Conservation (phyloP, 2,888 invertebrate species). For the Clivina fossor region DNA sequence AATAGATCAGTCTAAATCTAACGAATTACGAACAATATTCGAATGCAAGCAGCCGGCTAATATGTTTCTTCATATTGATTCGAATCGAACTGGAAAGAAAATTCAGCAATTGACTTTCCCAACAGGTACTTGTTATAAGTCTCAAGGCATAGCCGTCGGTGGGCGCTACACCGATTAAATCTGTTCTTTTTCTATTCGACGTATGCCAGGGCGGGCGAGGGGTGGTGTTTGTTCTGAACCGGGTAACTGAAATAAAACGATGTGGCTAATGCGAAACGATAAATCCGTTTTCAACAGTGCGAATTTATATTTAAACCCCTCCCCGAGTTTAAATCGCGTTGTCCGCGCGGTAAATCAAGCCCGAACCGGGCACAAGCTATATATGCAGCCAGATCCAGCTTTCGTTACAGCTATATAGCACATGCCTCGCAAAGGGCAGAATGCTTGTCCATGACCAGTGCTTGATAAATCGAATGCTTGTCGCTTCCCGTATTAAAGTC, state of each 20-base stretch:
- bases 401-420: no score
- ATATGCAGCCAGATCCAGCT: no score
- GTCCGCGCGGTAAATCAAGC: constrained; percentile 21
- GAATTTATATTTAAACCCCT: constrained; percentile 32
- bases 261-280: constrained; percentile 26
- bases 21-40: no score
- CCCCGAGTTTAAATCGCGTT: constrained; percentile 19
- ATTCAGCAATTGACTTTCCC: constrained; percentile 15
- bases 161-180: constrained; percentile 16
- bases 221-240: background rate
- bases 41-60: no score
- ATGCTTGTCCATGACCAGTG: no score
- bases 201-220: background rate
- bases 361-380: background rate
- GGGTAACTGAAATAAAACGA: constrained; percentile 25
- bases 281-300: constrained; percentile 20
- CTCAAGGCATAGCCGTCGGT: background rate
- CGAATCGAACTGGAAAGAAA: no score
- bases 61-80: no score
- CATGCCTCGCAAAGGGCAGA: no score
- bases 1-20: no score
- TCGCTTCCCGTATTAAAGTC: constrained; percentile 10
- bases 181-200: no score
- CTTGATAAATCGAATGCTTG: constrained; percentile 9
- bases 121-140: constrained; percentile 23